Evolutionary conservation across 1,140 invertebrate species (phyloP).

Genomic region (Aporrectodea caliginosa): DNA sequence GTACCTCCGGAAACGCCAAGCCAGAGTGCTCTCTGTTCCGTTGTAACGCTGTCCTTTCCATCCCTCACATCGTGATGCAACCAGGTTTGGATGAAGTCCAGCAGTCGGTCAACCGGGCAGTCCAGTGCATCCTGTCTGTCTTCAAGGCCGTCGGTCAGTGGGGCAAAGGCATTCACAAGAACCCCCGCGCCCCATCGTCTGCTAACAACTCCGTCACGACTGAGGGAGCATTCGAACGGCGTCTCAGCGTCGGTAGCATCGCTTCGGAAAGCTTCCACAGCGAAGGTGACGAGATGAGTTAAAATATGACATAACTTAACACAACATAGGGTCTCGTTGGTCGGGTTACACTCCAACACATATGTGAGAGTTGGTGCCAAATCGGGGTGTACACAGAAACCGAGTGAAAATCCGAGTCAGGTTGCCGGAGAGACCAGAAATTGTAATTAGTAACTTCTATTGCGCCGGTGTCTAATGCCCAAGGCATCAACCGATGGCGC

Average conservation of each 20-base stretch:
- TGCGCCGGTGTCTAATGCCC: too few relatives aligned
- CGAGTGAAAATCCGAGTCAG: too few relatives aligned
- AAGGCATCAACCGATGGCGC: too few relatives aligned
- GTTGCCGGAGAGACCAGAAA: too few relatives aligned
- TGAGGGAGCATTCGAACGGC: constrained; percentile 38
- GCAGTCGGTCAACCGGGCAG: constrained; percentile 73
- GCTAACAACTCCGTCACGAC: constrained; percentile 46
- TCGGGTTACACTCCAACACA: too few relatives aligned
- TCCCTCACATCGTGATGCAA: constrained; percentile 79
- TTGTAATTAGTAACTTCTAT: too few relatives aligned
- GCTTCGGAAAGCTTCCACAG: neutral
- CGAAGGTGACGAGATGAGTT: neutral
- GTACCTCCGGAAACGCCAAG: constrained; percentile 35
- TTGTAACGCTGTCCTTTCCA: constrained; percentile 71
- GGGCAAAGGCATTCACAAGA: constrained; percentile 61
- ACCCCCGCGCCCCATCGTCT: constrained; percentile 31
- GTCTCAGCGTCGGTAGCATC: constrained; percentile 26
- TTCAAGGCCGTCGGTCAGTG: constrained; percentile 87
- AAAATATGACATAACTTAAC: too few relatives aligned
- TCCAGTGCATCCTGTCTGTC: constrained; percentile 77
- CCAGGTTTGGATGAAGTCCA: constrained; percentile 88
- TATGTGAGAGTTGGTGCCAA: too few relatives aligned
- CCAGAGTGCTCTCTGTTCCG: constrained; percentile 53
- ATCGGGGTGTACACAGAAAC: too few relatives aligned
- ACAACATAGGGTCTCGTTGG: too few relatives aligned